Conservation (phyloP, 2,113 vertebrate genomes). For the Lanius ludovicianus region DNA sequence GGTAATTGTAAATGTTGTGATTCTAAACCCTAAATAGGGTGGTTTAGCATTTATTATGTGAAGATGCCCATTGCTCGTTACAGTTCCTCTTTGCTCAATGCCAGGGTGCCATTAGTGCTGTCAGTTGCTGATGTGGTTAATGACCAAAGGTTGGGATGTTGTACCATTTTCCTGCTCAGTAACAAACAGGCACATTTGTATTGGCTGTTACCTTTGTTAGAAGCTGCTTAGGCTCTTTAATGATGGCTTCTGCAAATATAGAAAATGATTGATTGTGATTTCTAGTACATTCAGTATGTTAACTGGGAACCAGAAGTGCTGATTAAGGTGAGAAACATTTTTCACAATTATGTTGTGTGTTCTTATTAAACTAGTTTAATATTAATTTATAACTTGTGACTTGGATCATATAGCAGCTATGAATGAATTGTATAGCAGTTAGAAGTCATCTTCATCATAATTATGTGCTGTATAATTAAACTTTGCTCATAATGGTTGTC, state of each 20-base stretch:
- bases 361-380: conserved; percentile 31
- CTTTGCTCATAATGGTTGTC: conserved; percentile 27
- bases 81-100: not conserved
- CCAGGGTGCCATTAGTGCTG: not conserved
- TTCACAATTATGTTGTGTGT: conserved; percentile 15
- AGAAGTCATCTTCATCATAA: conserved; percentile 18
- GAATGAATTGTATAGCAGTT: conserved; percentile 36
- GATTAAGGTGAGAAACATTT: conserved; percentile 36
- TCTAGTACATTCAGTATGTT: not conserved
- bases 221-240: not conserved
- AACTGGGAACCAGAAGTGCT: conserved; percentile 20
- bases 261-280: conserved; percentile 27
- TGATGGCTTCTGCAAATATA: conserved; percentile 1
- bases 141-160: not conserved
- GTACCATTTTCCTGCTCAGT: not conserved
- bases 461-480: conserved; percentile 35
- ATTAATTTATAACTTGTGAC: conserved; percentile 51
- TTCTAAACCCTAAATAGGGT: not conserved
- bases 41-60: not conserved
- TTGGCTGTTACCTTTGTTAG: not conserved
- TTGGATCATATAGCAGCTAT: conserved; percentile 11
- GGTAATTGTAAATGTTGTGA: not conserved
- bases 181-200: not conserved
- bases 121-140: not conserved
- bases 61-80: not conserved